These are phyloP conservation scores for Athene noctua DNA, from an alignment of 2,113 vertebrate species.

Conservation along the genomic window DNA sequence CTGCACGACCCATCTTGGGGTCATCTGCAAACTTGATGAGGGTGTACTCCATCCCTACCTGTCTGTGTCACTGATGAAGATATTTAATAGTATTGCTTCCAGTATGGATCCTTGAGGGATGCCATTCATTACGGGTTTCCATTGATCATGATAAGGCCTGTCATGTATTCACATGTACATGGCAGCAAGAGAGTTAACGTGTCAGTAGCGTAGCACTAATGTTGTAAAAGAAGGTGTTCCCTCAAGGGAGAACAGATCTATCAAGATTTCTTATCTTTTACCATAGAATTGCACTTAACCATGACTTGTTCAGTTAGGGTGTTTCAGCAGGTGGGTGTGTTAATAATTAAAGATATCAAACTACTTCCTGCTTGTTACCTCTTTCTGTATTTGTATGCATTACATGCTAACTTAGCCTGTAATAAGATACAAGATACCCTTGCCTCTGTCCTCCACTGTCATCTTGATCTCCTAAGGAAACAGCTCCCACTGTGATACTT, in stretches of 20 bases:
- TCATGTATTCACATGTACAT: accelerated
- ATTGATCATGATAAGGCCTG: background rate
- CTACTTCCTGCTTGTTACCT: background rate
- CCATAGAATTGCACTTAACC: background rate
- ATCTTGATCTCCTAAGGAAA: background rate
- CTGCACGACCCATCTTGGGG: background rate
- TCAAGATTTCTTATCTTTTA: background rate
- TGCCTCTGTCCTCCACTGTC: background rate
- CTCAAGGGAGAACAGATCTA: background rate
- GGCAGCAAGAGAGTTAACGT: background rate
- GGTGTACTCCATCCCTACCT: background rate
- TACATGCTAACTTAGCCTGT: background rate
- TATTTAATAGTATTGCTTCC: background rate
- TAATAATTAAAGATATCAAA: background rate
- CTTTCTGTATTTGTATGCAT: background rate
- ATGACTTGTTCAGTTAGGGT: background rate
- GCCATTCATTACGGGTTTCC: background rate
- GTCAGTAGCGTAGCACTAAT: background rate
- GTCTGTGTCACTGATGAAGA: background rate
- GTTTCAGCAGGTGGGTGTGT: background rate
- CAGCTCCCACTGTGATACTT: background rate
- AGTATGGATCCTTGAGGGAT: background rate
- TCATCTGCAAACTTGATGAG: background rate
- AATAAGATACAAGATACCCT: background rate
- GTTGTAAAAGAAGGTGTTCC: background rate